Percentiles rank a stretch among this genome's conserved stretches.
phyloP scores from a whole-genome alignment of 2,797 vertebrate species.

The Monodelphis domestica region DNA sequence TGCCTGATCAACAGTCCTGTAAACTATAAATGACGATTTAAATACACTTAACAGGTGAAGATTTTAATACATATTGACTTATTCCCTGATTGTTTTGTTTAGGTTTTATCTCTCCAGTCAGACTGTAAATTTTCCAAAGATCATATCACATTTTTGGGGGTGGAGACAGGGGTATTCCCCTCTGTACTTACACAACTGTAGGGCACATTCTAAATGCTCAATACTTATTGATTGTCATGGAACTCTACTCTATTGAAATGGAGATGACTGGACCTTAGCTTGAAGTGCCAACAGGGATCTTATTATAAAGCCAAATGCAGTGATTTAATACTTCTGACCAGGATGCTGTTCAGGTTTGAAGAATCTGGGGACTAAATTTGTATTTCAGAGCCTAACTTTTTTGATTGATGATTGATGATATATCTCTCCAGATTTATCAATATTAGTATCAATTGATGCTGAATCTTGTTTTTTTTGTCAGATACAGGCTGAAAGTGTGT shows the following conservation, averaged over 20 bases:
- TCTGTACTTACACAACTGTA: background rate
- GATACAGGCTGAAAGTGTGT: background rate
- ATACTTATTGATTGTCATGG: background rate
- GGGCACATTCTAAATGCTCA: background rate
- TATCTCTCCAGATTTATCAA: conserved; percentile 12
- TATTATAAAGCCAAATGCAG: background rate
- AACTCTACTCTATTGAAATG: background rate
- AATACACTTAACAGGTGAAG: background rate
- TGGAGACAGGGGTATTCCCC: background rate
- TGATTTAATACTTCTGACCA: conserved; percentile 36
- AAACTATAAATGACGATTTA: background rate
- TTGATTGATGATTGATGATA: too few species aligned
- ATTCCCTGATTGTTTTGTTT: background rate
- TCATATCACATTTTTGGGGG: background rate
- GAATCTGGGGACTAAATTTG: conserved; percentile 16
- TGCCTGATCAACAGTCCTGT: background rate
- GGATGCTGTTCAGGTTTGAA: conserved; percentile 32
- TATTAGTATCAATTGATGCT: background rate
- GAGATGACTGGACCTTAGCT: background rate
- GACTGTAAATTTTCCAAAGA: background rate
- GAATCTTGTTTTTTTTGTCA: background rate
- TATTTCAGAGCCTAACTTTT: conserved; percentile 27
- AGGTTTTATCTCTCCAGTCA: background rate
- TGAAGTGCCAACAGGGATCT: conserved; percentile 39
- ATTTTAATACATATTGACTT: background rate